Evolutionary conservation across 2,888 invertebrate genomes (phyloP).

Genomic region (Halictus ligatus): DNA sequence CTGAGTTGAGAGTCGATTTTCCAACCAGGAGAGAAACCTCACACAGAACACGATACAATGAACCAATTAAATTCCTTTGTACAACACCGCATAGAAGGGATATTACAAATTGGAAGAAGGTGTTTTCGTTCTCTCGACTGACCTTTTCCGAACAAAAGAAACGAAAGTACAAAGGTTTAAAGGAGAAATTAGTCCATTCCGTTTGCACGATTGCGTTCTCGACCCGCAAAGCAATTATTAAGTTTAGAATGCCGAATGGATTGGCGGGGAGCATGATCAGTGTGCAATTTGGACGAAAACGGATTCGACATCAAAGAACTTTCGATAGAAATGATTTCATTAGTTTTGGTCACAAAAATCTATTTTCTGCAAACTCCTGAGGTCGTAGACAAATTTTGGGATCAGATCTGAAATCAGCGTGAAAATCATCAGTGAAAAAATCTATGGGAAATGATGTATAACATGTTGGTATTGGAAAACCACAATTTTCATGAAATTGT

Average conservation of each 20-base stretch:
- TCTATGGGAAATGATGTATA: no score
- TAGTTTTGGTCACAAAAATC: no score
- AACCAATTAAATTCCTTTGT: background rate
- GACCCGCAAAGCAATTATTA: background rate
- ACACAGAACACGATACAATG: background rate
- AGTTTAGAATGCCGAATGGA: background rate
- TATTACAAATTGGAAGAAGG: background rate
- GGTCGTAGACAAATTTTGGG: no score
- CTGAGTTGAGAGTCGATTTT: background rate
- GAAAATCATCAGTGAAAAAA: no score
- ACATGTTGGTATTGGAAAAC: no score
- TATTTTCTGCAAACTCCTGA: no score
- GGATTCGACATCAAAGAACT: no score
- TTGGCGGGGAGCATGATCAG: background rate
- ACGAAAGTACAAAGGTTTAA: constrained; percentile 7
- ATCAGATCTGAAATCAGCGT: no score
- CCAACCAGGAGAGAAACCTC: background rate
- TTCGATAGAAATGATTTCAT: no score
- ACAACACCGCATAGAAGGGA: background rate
- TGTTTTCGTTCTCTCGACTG: background rate
- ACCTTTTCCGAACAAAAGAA: background rate
- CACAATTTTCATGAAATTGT: no score
- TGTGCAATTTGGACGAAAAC: no score
- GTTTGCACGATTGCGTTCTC: background rate
- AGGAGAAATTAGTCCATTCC: background rate